Evolutionary conservation across 2,113 vertebrate species (phyloP).

Genomic region (Petrocephalus zakoni): DNA sequence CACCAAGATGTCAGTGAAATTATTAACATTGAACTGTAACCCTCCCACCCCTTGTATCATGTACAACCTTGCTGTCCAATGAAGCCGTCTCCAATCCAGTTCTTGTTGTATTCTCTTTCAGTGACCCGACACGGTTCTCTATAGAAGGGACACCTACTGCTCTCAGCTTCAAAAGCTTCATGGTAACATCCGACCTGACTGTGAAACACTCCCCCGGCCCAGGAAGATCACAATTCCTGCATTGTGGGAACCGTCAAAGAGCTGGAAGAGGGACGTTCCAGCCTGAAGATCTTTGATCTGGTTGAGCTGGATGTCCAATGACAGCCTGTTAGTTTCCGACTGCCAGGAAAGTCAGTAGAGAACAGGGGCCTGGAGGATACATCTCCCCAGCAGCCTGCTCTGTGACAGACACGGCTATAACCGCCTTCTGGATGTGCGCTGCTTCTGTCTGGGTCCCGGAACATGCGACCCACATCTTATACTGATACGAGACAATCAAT

Average conservation of each 20-base stretch:
- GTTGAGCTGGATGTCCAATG: slow-evolving; percentile 36
- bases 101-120: neutral
- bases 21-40: slow-evolving; percentile 66
- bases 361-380: neutral
- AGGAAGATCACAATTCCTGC: neutral
- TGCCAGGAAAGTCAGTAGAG: neutral
- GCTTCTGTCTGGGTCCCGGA: neutral
- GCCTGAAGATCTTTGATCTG: slow-evolving; percentile 17
- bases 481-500: neutral
- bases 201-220: neutral
- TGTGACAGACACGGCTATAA: neutral
- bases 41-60: slow-evolving; percentile 19
- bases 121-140: neutral
- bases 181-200: neutral
- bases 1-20: slow-evolving; percentile 45
- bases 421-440: neutral
- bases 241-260: slow-evolving; percentile 33
- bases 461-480: neutral
- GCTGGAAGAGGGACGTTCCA: slow-evolving; percentile 25
- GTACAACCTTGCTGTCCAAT: neutral
- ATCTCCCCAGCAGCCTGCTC: neutral
- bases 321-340: slow-evolving; percentile 1
- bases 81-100: neutral
- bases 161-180: neutral
- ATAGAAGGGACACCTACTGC: neutral